These are phyloP conservation scores for Hypsibius dujardini DNA, from an alignment of 1,140 invertebrate species.

Conservation along the genomic window DNA sequence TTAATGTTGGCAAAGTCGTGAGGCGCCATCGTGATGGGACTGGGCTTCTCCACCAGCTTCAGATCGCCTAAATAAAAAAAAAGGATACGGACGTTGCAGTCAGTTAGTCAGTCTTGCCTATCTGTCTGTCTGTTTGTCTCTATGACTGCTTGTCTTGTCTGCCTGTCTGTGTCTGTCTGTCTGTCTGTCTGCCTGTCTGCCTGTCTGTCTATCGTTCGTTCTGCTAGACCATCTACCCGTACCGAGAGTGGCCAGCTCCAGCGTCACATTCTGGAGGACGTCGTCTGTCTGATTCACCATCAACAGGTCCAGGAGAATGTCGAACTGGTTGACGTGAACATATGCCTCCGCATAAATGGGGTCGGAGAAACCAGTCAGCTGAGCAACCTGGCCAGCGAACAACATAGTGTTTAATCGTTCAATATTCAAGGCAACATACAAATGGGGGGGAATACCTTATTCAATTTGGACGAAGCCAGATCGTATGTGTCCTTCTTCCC, in stretches of 20 bases:
- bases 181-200: too few species aligned
- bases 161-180: too few species aligned
- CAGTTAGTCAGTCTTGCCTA: too few species aligned
- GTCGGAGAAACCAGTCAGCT: conserved; percentile 97
- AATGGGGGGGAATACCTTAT: conserved; percentile 39
- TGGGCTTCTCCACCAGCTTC: conserved; percentile 90
- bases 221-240: conserved; percentile 17
- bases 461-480: conserved; percentile 42
- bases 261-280: conserved; percentile 88
- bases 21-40: conserved; percentile 79
- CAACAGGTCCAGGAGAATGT: conserved; percentile 86
- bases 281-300: conserved; percentile 94
- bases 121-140: too few species aligned
- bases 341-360: conserved; percentile 98
- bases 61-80: conserved; percentile 50
- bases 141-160: too few species aligned
- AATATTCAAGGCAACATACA: neutral
- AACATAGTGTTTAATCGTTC: neutral
- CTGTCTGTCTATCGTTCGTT: neutral
- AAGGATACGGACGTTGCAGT: neutral
- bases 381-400: conserved; percentile 50
- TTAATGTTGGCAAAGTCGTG: conserved; percentile 96
- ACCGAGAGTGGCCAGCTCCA: conserved; percentile 87
- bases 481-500: conserved; percentile 41
- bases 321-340: conserved; percentile 97